These are phyloP conservation scores for Drosophila pegasa DNA, from an alignment of 2,888 invertebrate species.

Conservation along the genomic window DNA sequence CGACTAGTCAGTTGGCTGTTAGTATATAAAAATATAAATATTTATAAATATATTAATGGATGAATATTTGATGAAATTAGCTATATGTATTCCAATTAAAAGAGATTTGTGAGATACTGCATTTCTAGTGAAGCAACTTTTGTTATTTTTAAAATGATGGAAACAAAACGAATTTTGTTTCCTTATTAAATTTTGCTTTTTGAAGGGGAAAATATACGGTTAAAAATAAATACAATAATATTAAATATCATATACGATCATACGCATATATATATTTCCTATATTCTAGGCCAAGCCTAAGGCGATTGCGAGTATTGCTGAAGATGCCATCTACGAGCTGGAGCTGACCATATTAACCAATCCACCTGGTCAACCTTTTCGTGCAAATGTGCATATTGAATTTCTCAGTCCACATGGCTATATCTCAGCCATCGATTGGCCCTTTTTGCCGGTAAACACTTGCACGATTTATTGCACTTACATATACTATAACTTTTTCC, in stretches of 20 bases:
- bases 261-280: neutral
- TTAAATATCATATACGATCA: neutral
- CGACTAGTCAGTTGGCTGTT: neutral
- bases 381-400: constrained; percentile 88
- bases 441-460: constrained; percentile 90
- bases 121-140: too few species aligned
- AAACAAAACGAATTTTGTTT: too few species aligned
- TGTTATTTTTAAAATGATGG: too few species aligned
- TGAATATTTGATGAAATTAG: neutral
- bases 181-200: too few species aligned
- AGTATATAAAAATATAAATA: neutral
- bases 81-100: neutral
- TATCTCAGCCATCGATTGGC: constrained; percentile 95
- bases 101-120: too few species aligned
- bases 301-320: constrained; percentile 87
- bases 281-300: constrained; percentile 81
- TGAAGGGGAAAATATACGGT: too few species aligned
- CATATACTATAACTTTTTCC: neutral
- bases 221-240: too few species aligned
- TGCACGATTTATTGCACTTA: neutral
- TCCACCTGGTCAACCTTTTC: constrained; percentile 85
- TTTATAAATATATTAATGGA: neutral
- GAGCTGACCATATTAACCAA: constrained; percentile 85
- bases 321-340: constrained; percentile 91
- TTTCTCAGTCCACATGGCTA: constrained; percentile 92